A percentile compares a stretch with the other conserved stretches of the same genome.
These are phyloP conservation scores for Pantherophis alleghaniensis DNA, from an alignment of 2,797 vertebrate genomes.

Conservation along the genomic window DNA sequence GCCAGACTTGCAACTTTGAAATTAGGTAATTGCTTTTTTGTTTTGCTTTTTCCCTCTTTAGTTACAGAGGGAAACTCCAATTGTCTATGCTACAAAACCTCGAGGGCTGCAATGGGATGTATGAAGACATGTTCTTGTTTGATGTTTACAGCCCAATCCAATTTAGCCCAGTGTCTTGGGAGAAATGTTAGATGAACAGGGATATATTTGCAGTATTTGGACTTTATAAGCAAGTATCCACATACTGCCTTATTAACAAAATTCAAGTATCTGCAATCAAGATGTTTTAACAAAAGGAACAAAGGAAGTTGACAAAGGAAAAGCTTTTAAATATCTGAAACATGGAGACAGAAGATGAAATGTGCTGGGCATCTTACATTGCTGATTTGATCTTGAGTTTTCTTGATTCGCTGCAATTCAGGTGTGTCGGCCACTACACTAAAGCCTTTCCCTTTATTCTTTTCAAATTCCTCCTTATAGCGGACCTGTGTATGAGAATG, in stretches of 20 bases:
- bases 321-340: background rate
- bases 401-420: slow-evolving; percentile 93
- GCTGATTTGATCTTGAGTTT: slow-evolving; percentile 96
- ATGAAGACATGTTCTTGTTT: background rate
- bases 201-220: background rate
- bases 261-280: background rate
- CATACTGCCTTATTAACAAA: background rate
- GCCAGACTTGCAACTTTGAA: background rate
- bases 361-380: slow-evolving; percentile 77
- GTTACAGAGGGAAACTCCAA: background rate
- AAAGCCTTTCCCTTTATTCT: slow-evolving; percentile 94
- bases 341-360: accelerated
- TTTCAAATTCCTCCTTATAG: slow-evolving; percentile 98
- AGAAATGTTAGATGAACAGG: background rate
- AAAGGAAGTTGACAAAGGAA: background rate
- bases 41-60: background rate
- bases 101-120: background rate
- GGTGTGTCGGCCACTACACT: slow-evolving; percentile 92
- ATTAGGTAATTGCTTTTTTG: background rate
- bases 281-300: background rate
- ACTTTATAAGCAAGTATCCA: background rate
- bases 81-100: background rate
- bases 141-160: background rate
- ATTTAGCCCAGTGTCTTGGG: background rate
- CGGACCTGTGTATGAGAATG: slow-evolving; percentile 75